phyloP scores from a whole-genome alignment of 2,113 vertebrate species.

The Oreochromis tanganicae region DNA sequence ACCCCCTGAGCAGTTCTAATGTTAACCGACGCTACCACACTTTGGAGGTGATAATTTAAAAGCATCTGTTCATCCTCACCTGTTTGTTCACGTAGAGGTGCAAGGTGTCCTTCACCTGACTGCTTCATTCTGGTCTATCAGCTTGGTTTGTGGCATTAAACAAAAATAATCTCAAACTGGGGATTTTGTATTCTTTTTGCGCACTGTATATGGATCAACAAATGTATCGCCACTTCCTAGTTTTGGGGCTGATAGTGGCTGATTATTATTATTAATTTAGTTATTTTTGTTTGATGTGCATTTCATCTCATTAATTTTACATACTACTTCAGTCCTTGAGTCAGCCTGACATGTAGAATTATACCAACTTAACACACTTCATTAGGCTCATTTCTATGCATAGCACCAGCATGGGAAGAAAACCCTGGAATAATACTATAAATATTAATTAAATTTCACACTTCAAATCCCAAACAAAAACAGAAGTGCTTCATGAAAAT shows the following conservation, averaged over 20 bases:
- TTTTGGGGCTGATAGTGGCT: neutral
- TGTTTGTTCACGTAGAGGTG: neutral
- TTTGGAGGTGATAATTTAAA: neutral
- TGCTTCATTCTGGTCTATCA: rapidly evolving
- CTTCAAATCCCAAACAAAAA: neutral
- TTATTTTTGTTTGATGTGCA: neutral
- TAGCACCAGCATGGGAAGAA: neutral
- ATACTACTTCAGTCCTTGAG: neutral
- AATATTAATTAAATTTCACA: neutral
- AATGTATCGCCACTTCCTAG: rapidly evolving
- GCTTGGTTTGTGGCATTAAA: neutral
- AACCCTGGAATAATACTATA: neutral
- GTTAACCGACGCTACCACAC: neutral
- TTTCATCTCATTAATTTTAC: neutral
- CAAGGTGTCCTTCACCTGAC: neutral
- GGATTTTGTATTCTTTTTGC: neutral
- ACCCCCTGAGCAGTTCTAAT: neutral
- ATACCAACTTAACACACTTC: neutral
- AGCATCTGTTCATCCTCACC: neutral
- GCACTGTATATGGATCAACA: neutral
- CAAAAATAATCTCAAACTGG: neutral
- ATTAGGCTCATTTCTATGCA: neutral
- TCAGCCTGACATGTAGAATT: neutral
- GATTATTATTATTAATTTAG: neutral
- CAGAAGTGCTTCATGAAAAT: neutral